These are phyloP conservation scores for Cotesia typhae DNA, from an alignment of 1,140 invertebrate genomes.

Conservation along the genomic window DNA sequence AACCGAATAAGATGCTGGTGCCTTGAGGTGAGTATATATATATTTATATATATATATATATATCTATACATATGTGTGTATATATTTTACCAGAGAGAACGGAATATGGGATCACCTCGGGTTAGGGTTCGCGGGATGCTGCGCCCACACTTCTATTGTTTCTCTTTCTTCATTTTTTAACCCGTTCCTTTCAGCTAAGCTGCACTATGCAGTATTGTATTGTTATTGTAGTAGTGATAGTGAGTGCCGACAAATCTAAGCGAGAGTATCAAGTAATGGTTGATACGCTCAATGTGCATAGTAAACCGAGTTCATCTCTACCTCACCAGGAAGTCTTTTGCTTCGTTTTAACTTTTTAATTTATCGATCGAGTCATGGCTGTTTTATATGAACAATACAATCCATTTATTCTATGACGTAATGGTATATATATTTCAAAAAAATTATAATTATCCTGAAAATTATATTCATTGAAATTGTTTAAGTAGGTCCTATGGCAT, in stretches of 20 bases:
- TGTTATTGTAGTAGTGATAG: neutral
- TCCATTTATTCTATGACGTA: no score
- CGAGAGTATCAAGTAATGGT: constrained; percentile 34
- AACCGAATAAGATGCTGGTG: constrained; percentile 28
- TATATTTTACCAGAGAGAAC: constrained; percentile 42
- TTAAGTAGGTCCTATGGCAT: no score
- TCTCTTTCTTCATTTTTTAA: constrained; percentile 47
- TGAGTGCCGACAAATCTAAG: constrained; percentile 18
- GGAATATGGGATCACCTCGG: constrained; percentile 56
- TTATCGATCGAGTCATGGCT: no score
- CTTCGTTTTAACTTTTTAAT: no score
- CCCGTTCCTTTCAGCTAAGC: constrained; percentile 42
- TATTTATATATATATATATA: no score
- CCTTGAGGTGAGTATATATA: constrained; percentile 38
- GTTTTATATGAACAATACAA: no score
- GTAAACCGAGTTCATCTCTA: constrained; percentile 17
- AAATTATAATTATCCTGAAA: no score
- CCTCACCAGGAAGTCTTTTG: constrained; percentile 4
- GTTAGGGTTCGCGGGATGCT: constrained; percentile 56
- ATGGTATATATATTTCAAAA: no score
- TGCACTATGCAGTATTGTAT: constrained; percentile 24
- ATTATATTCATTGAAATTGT: no score
- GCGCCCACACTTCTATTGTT: constrained; percentile 58
- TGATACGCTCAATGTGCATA: constrained; percentile 3
- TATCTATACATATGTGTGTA: no score